Evolutionary conservation across 2,888 invertebrate species (phyloP).

Genomic region (Griposia aprilina): DNA sequence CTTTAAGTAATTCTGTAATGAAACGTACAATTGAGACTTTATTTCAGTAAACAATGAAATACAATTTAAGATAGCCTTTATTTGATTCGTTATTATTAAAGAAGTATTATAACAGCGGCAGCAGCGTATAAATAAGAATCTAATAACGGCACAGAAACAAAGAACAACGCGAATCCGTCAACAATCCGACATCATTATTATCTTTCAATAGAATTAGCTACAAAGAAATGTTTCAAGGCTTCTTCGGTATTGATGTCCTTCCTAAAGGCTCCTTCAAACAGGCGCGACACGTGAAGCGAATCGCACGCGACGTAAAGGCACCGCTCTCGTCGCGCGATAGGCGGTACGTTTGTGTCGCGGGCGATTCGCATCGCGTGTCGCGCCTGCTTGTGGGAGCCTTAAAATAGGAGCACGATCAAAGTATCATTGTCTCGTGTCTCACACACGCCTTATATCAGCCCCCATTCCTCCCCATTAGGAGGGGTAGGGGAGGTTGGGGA

Average conservation of each 20-base stretch:
- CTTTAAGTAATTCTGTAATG: constrained; percentile 46
- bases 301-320: too few species aligned
- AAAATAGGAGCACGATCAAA: constrained; percentile 76
- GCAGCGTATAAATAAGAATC: constrained; percentile 4
- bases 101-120: constrained; percentile 2
- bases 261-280: constrained; percentile 65
- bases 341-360: too few species aligned
- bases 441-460: constrained; percentile 81
- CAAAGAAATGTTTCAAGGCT: constrained; percentile 64
- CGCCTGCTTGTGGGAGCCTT: too few species aligned
- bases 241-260: constrained; percentile 69
- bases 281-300: too few species aligned
- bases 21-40: constrained; percentile 43
- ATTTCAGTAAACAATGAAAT: constrained; percentile 28
- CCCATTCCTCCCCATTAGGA: constrained; percentile 62
- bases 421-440: constrained; percentile 79
- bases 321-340: too few species aligned
- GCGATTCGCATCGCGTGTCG: too few species aligned
- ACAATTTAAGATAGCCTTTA: neutral
- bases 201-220: constrained; percentile 53
- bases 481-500: constrained; percentile 64
- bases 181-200: constrained; percentile 32
- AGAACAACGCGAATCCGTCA: constrained; percentile 44
- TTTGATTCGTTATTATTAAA: constrained; percentile 8
- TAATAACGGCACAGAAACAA: constrained; percentile 30